Base-by-base conservation (phyloP, 2,113 vertebrate species). In the Oreotrochilus melanogaster region DNA sequence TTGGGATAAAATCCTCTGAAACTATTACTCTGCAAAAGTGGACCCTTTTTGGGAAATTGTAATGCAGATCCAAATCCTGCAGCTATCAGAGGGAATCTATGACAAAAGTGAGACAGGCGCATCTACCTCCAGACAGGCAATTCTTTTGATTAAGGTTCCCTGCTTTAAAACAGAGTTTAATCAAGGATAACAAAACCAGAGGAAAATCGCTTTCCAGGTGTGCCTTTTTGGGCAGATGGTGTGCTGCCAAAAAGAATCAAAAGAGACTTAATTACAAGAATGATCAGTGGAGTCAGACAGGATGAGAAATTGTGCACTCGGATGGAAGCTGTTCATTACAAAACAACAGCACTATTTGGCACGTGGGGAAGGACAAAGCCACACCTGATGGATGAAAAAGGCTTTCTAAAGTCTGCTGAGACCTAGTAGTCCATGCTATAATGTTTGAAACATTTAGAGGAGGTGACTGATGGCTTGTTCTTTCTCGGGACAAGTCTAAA, bases 101-200 rank as follows among this genome's bases (percentile, higher is more conserved):
- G 57, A 91, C 84, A 95, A 81, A 92, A 93, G 50, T 8, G 56
- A 88, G 48, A 92, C 56, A 75, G 79, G 47, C 60, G 0, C 47
- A 88, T 83, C 75, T 93, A 90, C 43, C 60, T 93, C 35, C 66
- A 94, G 54, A 71, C 86, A 88, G 81, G 86, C 74, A 92, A 39
- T 94, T 92, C 86, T 86, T 92, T 88, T 97, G 88, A 94, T 96
- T 97, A 75, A 91, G 97, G 83, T 76, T 93, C 80, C 95, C 48
- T 84, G 75, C 84, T 96, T 92, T 97, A 94, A 96, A 96, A 61
- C 51, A 92, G 89, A 92, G 70, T 93, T 98, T 96, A 97, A 95
- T 97, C 94, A 97, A 97, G 95, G 94, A 92, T 79, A 96, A 64
- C 47, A 93, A 94, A 96, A 86, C 10, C 84, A 78, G 86, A 95